phyloP scores from a whole-genome alignment of 2,888 invertebrate species.

The Orthosia gracilis region DNA sequence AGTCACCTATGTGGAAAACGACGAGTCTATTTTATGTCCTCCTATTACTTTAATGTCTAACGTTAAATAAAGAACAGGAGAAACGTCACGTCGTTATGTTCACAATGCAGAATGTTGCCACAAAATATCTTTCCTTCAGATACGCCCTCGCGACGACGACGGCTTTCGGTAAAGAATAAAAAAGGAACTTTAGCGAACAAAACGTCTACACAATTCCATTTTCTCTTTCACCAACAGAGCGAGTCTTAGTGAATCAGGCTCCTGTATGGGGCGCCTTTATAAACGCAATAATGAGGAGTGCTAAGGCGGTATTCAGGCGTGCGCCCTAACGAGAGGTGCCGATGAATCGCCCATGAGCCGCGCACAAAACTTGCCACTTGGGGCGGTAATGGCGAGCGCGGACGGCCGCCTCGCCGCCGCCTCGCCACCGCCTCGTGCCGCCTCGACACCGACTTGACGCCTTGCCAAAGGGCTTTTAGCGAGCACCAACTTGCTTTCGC shows the following conservation, averaged over 20 bases:
- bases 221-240: constrained; percentile 88
- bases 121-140: constrained; percentile 77
- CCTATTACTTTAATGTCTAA: constrained; percentile 75
- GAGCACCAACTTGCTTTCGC: constrained; percentile 82
- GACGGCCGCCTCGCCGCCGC: constrained; percentile 57
- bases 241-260: constrained; percentile 88
- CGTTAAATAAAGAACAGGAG: constrained; percentile 71
- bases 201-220: constrained; percentile 89
- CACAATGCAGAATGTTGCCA: constrained; percentile 78
- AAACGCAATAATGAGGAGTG: constrained; percentile 91
- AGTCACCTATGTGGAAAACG: constrained; percentile 66
- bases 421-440: constrained; percentile 48
- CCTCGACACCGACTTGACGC: constrained; percentile 71
- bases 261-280: constrained; percentile 89
- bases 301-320: constrained; percentile 88
- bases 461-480: constrained; percentile 87
- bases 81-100: constrained; percentile 76
- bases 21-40: constrained; percentile 67
- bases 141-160: constrained; percentile 73
- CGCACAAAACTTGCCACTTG: constrained; percentile 89
- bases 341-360: constrained; percentile 89
- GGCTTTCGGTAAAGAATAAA: constrained; percentile 78
- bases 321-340: constrained; percentile 87
- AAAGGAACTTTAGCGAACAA: constrained; percentile 85
- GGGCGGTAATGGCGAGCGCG: constrained; percentile 76